Evolutionary conservation across 2,797 vertebrate genomes (phyloP).

Genomic region (Cynopterus sphinx): DNA sequence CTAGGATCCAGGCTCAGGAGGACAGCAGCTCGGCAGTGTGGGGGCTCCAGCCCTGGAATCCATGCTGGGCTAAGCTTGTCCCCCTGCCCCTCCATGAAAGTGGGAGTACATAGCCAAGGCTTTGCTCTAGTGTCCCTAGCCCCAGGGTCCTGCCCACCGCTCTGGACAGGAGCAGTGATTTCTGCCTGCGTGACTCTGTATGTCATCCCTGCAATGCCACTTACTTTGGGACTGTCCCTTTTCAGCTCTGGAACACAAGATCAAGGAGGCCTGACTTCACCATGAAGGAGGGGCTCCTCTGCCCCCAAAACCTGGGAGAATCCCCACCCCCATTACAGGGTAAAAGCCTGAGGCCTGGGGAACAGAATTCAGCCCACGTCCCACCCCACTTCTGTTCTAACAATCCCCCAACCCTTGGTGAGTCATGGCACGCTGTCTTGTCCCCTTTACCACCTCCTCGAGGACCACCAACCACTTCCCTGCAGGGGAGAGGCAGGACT

Average conservation of each 20-base stretch:
- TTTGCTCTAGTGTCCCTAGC: background rate
- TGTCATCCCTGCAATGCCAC: background rate
- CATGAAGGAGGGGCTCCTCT: background rate
- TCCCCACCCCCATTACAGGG: background rate
- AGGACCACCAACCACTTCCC: background rate
- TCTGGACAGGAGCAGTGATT: background rate
- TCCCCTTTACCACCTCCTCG: background rate
- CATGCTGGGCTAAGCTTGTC: background rate
- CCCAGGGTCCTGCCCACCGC: background rate
- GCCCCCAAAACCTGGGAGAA: background rate
- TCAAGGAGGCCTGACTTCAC: background rate
- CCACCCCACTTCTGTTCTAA: background rate
- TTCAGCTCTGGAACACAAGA: background rate
- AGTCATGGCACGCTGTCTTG: background rate
- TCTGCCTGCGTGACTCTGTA: background rate
- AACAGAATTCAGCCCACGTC: background rate
- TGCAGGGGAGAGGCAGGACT: background rate
- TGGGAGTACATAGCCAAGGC: background rate
- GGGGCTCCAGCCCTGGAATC: background rate
- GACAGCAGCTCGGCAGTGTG: background rate
- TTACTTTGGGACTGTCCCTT: background rate
- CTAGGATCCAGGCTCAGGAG: background rate
- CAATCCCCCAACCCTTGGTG: background rate
- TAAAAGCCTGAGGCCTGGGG: background rate
- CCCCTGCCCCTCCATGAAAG: accelerated